phyloP scores from a whole-genome alignment of 2,113 vertebrate genomes.

The Ceuthmochares aereus region DNA sequence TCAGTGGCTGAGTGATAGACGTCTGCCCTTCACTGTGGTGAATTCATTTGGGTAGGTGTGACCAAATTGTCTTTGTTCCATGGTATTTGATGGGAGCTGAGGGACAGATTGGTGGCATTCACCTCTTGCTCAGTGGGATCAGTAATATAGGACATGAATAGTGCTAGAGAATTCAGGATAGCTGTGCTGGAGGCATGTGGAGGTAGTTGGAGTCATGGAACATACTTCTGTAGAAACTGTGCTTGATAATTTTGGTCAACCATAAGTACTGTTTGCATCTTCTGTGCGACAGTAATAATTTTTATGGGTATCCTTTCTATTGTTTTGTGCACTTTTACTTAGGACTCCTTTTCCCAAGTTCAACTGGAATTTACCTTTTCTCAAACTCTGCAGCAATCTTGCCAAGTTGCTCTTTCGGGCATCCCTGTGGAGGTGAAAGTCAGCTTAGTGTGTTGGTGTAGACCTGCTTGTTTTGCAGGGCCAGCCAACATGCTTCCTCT shows the following conservation, averaged over 20 bases:
- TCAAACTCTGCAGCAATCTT: not conserved
- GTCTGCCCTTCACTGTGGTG: not conserved
- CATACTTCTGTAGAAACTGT: not conserved
- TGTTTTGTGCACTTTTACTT: not conserved
- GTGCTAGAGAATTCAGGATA: not conserved
- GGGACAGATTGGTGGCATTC: not conserved
- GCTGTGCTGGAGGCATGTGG: not conserved
- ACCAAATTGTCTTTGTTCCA: not conserved
- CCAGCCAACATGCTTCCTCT: not conserved
- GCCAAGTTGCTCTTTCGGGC: not conserved
- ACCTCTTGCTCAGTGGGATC: not conserved
- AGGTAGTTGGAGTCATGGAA: not conserved
- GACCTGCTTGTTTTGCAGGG: not conserved
- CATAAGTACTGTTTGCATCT: not conserved
- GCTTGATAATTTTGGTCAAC: not conserved
- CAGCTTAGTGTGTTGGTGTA: not conserved
- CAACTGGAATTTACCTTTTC: accelerated
- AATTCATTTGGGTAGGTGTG: not conserved
- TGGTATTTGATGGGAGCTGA: not conserved
- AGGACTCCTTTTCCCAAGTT: not conserved
- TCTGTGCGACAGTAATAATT: not conserved
- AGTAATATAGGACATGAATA: no score
- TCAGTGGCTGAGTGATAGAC: not conserved
- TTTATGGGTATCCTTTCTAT: not conserved
- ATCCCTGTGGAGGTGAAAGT: not conserved